Evolutionary conservation across 2,888 invertebrate genomes (phyloP).

Genomic region (Lithophane socia): DNA sequence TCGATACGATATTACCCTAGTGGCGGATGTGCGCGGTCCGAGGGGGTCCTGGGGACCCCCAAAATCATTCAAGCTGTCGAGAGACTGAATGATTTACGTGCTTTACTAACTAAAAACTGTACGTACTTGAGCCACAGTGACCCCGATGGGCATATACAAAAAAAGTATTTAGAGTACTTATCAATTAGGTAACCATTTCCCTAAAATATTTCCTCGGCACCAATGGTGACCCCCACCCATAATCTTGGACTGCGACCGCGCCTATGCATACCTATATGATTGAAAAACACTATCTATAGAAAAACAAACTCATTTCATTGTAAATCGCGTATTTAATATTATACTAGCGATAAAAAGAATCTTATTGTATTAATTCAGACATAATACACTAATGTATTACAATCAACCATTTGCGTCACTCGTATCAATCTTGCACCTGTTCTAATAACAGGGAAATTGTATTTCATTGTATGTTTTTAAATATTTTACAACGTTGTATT

Average conservation of each 20-base stretch:
- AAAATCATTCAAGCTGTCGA: too few species aligned
- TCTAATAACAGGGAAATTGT: conserved; percentile 65
- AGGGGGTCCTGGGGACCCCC: too few species aligned
- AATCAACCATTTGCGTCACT: conserved; percentile 72
- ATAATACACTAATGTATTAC: conserved; percentile 64
- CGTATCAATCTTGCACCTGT: conserved; percentile 72
- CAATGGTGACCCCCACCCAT: too few species aligned
- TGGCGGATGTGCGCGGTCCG: neutral
- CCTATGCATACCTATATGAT: neutral
- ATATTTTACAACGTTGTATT: conserved; percentile 13
- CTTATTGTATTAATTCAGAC: conserved; percentile 70
- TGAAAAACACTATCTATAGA: conserved; percentile 25
- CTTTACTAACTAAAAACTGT: too few species aligned
- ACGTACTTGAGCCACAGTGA: too few species aligned
- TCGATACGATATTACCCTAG: neutral
- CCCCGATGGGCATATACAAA: too few species aligned
- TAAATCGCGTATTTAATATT: conserved; percentile 34
- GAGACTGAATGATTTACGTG: too few species aligned
- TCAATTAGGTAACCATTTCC: too few species aligned
- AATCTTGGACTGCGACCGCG: too few species aligned
- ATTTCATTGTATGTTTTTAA: conserved; percentile 4
- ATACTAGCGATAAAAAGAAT: conserved; percentile 57
- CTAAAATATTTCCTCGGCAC: too few species aligned
- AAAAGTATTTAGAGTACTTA: too few species aligned
- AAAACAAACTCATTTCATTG: conserved; percentile 53